Evolutionary conservation across 2,888 invertebrate genomes (phyloP), one percentile per base, ranked within the genome.

Genomic region (Mythimna vitellina): DNA sequence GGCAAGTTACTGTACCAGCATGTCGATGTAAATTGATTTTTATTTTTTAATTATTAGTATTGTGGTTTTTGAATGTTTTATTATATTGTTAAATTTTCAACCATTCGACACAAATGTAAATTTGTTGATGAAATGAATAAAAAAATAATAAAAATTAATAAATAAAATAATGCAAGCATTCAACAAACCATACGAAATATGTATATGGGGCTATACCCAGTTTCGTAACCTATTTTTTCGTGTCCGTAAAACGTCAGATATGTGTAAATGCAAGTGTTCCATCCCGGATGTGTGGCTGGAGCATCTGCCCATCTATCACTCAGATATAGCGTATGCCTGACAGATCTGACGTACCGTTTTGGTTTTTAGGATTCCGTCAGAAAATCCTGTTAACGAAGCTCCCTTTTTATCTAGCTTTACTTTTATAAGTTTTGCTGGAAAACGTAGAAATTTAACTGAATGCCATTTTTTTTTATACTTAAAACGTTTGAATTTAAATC

Each of bases 301-400:
- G 85, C 87, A 87, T 88, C 85, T 87, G 89, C 84, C 89, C 92
- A 94, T 94, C 93, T 88, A 93, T 94, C 94, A 94, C 88, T 76
- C 87, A 81, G 90, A 92, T 92, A 94, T 91, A 90, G 88, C 90
- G 88, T 91, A 76, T 68, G 72, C 58, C 66, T 71, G 86, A 86
- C 85, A 76, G 70, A 77, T 84, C 77, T 71, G 79, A 81, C 78
- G 66, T 56, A 61, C 70, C 67, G 73, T 76, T 82, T 71, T 67
- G 68, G 56, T 84, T 86, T 85, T 86, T 80, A 75, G 78, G 63
- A 77, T 74, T 70, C 73, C 67, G 72, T 76, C 79, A 73, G 70
- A 74, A 71, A 79, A 71, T 80, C 56, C 46, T 68, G 77, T 73
- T 82, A 80, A 71, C 77, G 61, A 73, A 75, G 51, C 58, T 70